Evolutionary conservation across 2,888 invertebrate species (phyloP).

Genomic region (Chloroclystis v-ata): DNA sequence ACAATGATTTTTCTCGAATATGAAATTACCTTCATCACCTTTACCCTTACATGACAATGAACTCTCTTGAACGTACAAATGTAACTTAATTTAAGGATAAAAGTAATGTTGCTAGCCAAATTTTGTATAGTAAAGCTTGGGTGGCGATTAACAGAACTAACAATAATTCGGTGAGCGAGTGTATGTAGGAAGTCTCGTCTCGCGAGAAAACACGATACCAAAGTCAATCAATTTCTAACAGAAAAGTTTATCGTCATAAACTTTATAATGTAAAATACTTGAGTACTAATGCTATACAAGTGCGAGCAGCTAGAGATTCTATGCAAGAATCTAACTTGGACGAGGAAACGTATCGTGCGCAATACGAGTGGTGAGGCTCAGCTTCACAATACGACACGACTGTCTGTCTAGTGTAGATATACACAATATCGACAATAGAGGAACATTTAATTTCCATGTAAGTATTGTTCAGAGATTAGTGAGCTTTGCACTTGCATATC

Average conservation of each 20-base stretch:
- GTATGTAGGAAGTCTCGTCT: constrained; percentile 13
- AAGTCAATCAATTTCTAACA: constrained; percentile 74
- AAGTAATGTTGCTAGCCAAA: constrained; percentile 68
- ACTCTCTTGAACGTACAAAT: constrained; percentile 78
- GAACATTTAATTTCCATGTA: constrained; percentile 44
- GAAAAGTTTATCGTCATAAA: constrained; percentile 66
- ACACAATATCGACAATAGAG: constrained; percentile 55
- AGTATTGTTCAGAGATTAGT: constrained; percentile 55
- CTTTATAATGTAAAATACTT: constrained; percentile 60
- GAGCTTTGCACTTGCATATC: constrained; percentile 79
- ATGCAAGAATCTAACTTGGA: constrained; percentile 48
- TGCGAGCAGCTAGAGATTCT: constrained; percentile 73
- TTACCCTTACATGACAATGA: constrained; percentile 74
- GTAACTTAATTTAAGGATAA: constrained; percentile 63
- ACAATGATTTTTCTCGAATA: constrained; percentile 70
- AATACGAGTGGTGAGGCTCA: constrained; percentile 11
- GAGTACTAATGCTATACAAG: constrained; percentile 71
- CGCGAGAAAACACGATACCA: constrained; percentile 53
- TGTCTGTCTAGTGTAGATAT: constrained; percentile 51
- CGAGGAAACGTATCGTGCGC: constrained; percentile 4
- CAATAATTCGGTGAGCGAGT: constrained; percentile 30
- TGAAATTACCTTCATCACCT: constrained; percentile 61
- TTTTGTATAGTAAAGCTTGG: constrained; percentile 63
- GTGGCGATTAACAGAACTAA: constrained; percentile 43
- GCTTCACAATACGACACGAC: no score